A percentile compares a stretch with the other conserved stretches of the same genome.
Evolutionary conservation across 2,113 vertebrate species (phyloP).

Genomic region (Dinomys branickii): DNA sequence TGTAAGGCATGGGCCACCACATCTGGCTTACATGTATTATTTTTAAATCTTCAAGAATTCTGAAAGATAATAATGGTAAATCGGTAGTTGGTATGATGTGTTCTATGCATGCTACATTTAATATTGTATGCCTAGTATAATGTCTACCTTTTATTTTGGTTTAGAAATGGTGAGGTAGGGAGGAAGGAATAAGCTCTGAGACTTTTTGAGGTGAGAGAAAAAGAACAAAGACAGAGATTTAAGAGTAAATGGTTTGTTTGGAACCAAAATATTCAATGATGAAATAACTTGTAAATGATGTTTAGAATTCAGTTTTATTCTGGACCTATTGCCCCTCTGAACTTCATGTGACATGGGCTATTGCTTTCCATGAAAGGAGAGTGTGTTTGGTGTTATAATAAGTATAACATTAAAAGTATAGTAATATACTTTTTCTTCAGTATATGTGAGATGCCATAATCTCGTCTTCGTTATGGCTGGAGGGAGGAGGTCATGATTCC

Average conservation of each 20-base stretch:
- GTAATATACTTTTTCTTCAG: not conserved
- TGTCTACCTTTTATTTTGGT: not conserved
- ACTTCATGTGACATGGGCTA: not conserved
- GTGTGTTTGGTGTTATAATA: not conserved
- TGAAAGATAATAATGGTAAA: not conserved
- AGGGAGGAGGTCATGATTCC: slow-evolving; percentile 16
- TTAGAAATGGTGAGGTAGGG: not conserved
- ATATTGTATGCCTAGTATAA: not conserved
- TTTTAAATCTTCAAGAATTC: not conserved
- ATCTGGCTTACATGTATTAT: not conserved
- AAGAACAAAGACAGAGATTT: not conserved
- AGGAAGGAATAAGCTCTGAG: not conserved
- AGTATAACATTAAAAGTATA: too few species aligned
- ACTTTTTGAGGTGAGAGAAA: not conserved
- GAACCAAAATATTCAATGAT: not conserved
- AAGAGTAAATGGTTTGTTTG: not conserved
- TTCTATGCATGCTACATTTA: too few species aligned
- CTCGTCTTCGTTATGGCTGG: not conserved
- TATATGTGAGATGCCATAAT: not conserved
- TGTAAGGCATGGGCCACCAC: not conserved
- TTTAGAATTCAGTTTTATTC: slow-evolving; percentile 29
- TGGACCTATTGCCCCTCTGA: not conserved
- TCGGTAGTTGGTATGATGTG: not conserved
- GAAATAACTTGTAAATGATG: slow-evolving; percentile 34
- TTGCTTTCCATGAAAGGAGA: slow-evolving; percentile 6